phyloP scores from a whole-genome alignment of 2,797 vertebrate species.

The Loris lydekkerianus region DNA sequence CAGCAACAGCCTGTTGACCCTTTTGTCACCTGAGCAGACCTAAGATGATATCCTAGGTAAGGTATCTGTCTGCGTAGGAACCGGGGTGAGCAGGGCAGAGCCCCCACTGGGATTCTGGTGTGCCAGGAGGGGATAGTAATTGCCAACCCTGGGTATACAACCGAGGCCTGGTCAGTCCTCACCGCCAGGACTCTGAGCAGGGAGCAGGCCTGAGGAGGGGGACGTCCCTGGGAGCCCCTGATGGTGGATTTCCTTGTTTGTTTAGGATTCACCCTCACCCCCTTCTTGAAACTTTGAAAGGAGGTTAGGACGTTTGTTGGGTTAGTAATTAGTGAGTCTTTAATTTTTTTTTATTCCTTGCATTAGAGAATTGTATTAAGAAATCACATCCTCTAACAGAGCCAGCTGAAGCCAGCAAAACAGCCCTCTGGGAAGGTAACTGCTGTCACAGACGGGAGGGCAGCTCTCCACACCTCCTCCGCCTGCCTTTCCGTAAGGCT shows the following conservation, averaged over 20 bases:
- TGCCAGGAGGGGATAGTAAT: fast-evolving
- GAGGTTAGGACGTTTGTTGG: not conserved
- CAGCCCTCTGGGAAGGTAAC: not conserved
- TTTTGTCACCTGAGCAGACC: not conserved
- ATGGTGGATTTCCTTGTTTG: fast-evolving
- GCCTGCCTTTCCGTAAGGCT: slow-evolving; percentile 41
- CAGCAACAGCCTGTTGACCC: fast-evolving
- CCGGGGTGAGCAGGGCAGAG: fast-evolving
- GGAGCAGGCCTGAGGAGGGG: too few relatives aligned
- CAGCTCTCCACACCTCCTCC: not conserved
- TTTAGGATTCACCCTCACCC: not conserved
- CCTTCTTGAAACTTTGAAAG: not conserved
- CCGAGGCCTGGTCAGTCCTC: fast-evolving
- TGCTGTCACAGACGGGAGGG: not conserved
- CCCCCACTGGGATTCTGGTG: fast-evolving
- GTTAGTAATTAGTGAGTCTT: not conserved
- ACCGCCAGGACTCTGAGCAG: fast-evolving
- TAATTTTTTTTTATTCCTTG: not conserved
- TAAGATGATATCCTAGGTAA: fast-evolving
- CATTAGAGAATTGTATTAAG: not conserved
- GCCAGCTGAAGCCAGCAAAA: not conserved
- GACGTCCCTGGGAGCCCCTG: fast-evolving
- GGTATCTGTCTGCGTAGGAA: fast-evolving
- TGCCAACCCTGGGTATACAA: fast-evolving
- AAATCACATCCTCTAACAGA: not conserved